Percentiles rank a stretch among this genome's conserved stretches.
Evolutionary conservation across 2,888 invertebrate genomes (phyloP).

Genomic region (Cheilosia variabilis): DNA sequence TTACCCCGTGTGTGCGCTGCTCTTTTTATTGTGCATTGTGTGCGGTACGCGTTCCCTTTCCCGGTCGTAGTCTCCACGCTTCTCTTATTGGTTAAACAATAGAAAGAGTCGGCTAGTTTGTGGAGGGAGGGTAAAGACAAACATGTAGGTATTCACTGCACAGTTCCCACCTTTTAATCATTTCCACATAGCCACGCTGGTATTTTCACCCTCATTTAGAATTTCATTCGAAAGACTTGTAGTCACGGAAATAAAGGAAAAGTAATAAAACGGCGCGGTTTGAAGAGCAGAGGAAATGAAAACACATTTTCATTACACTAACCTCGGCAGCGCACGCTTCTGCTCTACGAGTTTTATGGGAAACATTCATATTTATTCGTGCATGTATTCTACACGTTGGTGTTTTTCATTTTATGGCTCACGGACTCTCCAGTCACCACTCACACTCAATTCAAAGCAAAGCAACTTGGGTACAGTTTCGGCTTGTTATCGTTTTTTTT

Average conservation of each 20-base stretch:
- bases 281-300: constrained; percentile 4
- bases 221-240: constrained; percentile 32
- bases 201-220: constrained; percentile 44
- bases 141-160: not conserved
- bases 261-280: constrained; percentile 12
- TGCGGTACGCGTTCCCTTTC: constrained; percentile 24
- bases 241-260: constrained; percentile 28
- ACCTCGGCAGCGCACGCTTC: constrained; percentile 34
- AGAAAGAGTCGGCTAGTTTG: constrained; percentile 28
- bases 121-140: constrained; percentile 21
- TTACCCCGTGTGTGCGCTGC: constrained; percentile 23
- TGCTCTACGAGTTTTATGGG: constrained; percentile 46
- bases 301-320: constrained; percentile 40
- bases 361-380: constrained; percentile 22
- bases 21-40: constrained; percentile 7
- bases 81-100: constrained; percentile 8
- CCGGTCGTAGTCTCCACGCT: not conserved
- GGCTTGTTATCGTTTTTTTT: constrained; percentile 21
- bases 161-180: constrained; percentile 40
- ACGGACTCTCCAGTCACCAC: not conserved
- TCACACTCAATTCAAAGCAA: constrained; percentile 7
- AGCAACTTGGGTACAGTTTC: constrained; percentile 63
- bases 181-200: constrained; percentile 35
- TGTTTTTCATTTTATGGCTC: constrained; percentile 32
- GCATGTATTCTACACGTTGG: constrained; percentile 20